Percentiles rank a stretch among this genome's conserved stretches.
Conservation (phyloP, 2,797 vertebrate genomes). For the Pyrocephalus nanus region DNA sequence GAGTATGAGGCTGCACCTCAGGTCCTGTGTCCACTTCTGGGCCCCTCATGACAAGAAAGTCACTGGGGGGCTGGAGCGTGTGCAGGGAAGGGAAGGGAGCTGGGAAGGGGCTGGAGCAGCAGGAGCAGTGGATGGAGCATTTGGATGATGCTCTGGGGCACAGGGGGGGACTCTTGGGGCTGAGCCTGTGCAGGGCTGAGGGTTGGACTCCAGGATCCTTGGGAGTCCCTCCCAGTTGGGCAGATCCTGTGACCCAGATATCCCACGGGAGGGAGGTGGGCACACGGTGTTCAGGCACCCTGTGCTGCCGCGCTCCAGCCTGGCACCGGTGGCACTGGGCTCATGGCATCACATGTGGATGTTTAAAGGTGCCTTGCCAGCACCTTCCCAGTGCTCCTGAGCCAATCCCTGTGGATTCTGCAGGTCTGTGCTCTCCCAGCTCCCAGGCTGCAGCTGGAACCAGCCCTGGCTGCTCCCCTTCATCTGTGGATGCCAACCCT, state of each 20-base stretch:
- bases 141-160: too few relatives aligned
- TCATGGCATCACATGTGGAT: rapidly evolving
- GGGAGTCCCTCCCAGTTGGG: background rate
- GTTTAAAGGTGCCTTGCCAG: rapidly evolving
- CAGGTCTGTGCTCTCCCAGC: background rate
- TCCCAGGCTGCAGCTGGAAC: background rate
- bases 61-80: rapidly evolving
- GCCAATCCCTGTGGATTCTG: background rate
- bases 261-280: background rate
- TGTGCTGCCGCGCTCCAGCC: rapidly evolving
- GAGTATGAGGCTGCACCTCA: background rate
- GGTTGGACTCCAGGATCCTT: background rate
- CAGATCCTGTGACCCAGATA: background rate
- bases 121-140: background rate
- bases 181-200: background rate
- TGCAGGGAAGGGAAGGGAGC: rapidly evolving
- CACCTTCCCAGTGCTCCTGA: too few relatives aligned
- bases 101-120: background rate
- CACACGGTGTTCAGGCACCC: background rate
- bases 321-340: background rate
- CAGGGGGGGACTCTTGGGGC: too few relatives aligned
- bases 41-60: background rate
- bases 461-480: background rate
- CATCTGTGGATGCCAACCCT: background rate
- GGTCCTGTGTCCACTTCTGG: background rate